These are phyloP conservation scores for Lampropteryx suffumata DNA, from an alignment of 2,888 invertebrate genomes.

Conservation along the genomic window DNA sequence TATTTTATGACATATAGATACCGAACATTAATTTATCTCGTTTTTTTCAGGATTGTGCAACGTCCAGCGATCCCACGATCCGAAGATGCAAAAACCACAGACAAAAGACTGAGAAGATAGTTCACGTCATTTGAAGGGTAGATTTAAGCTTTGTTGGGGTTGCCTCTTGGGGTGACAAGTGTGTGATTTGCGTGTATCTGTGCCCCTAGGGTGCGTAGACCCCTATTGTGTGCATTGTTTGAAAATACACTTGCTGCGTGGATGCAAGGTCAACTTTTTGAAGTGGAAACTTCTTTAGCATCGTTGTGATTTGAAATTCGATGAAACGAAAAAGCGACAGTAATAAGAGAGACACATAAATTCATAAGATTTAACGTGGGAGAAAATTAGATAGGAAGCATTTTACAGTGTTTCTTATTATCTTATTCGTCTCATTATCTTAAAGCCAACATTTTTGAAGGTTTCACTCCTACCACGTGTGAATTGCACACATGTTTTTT, in stretches of 20 bases:
- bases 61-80: slow-evolving; percentile 52
- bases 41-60: slow-evolving; percentile 48
- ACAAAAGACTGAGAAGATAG: slow-evolving; percentile 48
- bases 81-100: slow-evolving; percentile 60
- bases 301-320: slow-evolving; percentile 3
- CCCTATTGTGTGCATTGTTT: slow-evolving; percentile 53
- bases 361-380: too few relatives aligned
- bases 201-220: slow-evolving; percentile 39
- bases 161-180: slow-evolving; percentile 69
- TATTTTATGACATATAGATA: slow-evolving; percentile 16
- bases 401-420: too few relatives aligned
- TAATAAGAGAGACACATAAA: too few relatives aligned
- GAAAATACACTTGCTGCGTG: slow-evolving; percentile 59
- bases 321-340: too few relatives aligned
- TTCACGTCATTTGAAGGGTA: slow-evolving; percentile 55
- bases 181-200: slow-evolving; percentile 45
- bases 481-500: too few relatives aligned
- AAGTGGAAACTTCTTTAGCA: too few relatives aligned
- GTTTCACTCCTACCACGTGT: too few relatives aligned
- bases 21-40: slow-evolving; percentile 32
- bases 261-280: slow-evolving; percentile 15
- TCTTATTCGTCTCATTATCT: too few relatives aligned
- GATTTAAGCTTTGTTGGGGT: slow-evolving; percentile 36
- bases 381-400: too few relatives aligned
- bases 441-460: too few relatives aligned